phyloP scores from a whole-genome alignment of 2,797 vertebrate genomes.

The Cichlasoma orientale region DNA sequence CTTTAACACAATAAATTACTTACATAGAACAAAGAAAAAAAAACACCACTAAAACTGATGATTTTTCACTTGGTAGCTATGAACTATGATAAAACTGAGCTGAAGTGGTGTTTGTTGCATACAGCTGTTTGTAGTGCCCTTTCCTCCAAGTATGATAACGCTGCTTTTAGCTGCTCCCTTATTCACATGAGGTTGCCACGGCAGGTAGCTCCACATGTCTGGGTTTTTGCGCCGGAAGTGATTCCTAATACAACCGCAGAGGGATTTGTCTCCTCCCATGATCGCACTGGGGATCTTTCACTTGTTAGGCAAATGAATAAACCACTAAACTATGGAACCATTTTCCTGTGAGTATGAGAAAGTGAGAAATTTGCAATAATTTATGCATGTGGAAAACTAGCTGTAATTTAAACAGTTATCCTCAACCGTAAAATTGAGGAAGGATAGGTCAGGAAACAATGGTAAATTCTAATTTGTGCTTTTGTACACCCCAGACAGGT shows the following conservation, averaged over 20 bases:
- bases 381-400: no score
- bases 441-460: not conserved
- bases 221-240: no score
- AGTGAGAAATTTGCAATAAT: no score
- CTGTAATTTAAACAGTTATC: not conserved
- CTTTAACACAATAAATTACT: not conserved
- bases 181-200: no score
- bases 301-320: no score
- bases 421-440: not conserved
- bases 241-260: no score
- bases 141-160: not conserved
- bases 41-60: not conserved
- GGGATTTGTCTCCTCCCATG: no score
- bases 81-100: not conserved
- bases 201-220: no score
- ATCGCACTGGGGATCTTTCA: no score
- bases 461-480: not conserved
- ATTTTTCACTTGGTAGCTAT: not conserved
- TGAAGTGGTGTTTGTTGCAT: not conserved
- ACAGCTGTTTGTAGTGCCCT: not conserved
- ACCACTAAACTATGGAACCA: no score
- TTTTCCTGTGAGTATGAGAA: no score
- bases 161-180: no score
- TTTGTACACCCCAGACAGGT: not conserved
- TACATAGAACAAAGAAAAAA: not conserved